A percentile compares a stretch with the other conserved stretches of the same genome.
phyloP scores from a whole-genome alignment of 2,113 vertebrate genomes.

The Chaetops frenatus region DNA sequence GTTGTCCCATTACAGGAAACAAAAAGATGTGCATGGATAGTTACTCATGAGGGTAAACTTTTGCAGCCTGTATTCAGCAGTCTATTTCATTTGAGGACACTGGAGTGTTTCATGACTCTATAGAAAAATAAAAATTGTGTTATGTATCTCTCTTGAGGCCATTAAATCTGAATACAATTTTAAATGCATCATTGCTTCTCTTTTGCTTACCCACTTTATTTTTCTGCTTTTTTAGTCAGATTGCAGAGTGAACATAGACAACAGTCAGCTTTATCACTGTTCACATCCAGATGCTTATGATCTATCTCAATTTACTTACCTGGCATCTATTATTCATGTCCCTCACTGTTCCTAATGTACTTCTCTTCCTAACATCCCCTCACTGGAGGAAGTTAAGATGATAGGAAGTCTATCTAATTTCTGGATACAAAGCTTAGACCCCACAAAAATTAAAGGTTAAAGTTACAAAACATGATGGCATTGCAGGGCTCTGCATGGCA shows the following conservation, averaged over 20 bases:
- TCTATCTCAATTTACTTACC: constrained; percentile 7
- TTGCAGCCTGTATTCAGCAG: not conserved
- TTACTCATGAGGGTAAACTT: constrained; percentile 26
- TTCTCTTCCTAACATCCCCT: not conserved
- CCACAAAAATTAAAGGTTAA: not conserved
- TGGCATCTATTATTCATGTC: not conserved
- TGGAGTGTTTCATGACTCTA: constrained; percentile 17
- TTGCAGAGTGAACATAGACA: not conserved
- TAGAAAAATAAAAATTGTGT: constrained; percentile 26
- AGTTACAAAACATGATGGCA: not conserved
- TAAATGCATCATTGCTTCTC: constrained; percentile 43
- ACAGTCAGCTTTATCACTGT: constrained; percentile 3
- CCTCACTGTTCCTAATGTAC: not conserved
- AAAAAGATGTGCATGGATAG: constrained; percentile 12
- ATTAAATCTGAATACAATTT: constrained; percentile 48
- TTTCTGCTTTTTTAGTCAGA: constrained; percentile 49
- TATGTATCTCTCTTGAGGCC: constrained; percentile 22
- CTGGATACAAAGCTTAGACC: not conserved
- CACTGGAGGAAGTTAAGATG: not conserved
- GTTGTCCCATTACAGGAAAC: constrained; percentile 22
- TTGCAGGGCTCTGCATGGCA: not conserved
- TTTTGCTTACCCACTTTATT: constrained; percentile 42
- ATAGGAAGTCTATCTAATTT: not conserved
- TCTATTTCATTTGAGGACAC: constrained; percentile 12
- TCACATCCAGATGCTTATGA: not conserved